phyloP scores from a whole-genome alignment of 2,888 invertebrate species.

The Odontomyia ornata region DNA sequence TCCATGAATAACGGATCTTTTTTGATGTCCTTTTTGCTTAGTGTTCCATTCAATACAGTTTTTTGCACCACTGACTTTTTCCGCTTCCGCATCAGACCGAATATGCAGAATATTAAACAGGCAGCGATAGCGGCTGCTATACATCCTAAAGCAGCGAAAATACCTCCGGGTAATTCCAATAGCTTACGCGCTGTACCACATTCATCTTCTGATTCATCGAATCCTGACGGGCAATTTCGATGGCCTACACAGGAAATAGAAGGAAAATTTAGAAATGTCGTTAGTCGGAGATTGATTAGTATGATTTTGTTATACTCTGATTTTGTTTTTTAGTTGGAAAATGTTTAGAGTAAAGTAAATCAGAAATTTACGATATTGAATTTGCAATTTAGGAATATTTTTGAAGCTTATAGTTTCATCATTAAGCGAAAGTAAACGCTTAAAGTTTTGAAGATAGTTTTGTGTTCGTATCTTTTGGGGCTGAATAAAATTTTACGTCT shows the following conservation, averaged over 20 bases:
- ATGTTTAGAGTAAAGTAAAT: no score
- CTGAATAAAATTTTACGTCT: no score
- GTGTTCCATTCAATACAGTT: slow-evolving; percentile 62
- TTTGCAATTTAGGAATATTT: no score
- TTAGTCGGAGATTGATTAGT: no score
- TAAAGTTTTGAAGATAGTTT: no score
- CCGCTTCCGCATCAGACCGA: slow-evolving; percentile 69
- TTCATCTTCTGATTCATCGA: slow-evolving; percentile 76
- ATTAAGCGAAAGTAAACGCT: no score
- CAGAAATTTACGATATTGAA: no score
- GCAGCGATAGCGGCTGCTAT: slow-evolving; percentile 69
- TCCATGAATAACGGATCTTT: slow-evolving; percentile 64
- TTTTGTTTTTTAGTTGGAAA: no score
- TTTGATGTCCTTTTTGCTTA: slow-evolving; percentile 71
- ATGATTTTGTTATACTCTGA: no score
- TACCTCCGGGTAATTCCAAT: slow-evolving; percentile 67
- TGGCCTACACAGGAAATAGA: slow-evolving; percentile 56
- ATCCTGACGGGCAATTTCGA: slow-evolving; percentile 72
- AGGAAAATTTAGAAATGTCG: background rate
- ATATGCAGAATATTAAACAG: slow-evolving; percentile 68
- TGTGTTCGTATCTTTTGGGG: no score
- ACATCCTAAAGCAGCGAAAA: slow-evolving; percentile 68
- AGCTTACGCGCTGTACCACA: slow-evolving; percentile 69
- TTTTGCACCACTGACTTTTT: slow-evolving; percentile 67
- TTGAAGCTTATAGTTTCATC: no score